These are phyloP conservation scores for Biston betularia DNA, from an alignment of 2,888 invertebrate species.

Conservation along the genomic window DNA sequence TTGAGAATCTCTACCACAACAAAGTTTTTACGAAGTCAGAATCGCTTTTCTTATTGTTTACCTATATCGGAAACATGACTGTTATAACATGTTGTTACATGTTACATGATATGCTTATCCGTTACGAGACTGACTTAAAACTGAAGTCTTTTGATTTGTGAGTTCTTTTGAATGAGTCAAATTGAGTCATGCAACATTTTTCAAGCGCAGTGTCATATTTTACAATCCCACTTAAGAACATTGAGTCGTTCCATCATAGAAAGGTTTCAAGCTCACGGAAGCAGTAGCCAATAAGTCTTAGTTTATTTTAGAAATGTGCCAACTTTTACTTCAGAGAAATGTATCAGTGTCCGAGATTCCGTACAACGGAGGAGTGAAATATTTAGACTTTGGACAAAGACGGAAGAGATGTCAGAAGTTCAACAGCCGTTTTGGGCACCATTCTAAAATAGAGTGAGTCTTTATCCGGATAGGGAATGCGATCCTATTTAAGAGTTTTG, in stretches of 20 bases:
- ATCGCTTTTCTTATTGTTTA: too few relatives aligned
- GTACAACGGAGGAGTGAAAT: conserved; percentile 46
- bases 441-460: conserved; percentile 35
- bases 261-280: conserved; percentile 9
- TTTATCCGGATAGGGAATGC: not conserved
- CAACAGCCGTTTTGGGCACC: conserved; percentile 38
- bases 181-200: too few relatives aligned
- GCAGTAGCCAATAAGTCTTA: conserved; percentile 37
- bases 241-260: conserved; percentile 11
- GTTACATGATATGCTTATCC: too few relatives aligned
- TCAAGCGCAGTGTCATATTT: not conserved
- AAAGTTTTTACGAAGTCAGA: too few relatives aligned
- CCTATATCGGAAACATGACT: too few relatives aligned
- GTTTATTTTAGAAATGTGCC: conserved; percentile 46
- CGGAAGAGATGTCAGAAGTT: conserved; percentile 50
- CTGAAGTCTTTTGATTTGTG: too few relatives aligned
- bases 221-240: conserved; percentile 6
- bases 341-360: conserved; percentile 47
- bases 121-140: too few relatives aligned
- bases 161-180: not conserved
- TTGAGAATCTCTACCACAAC: too few relatives aligned
- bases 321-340: conserved; percentile 46
- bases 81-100: too few relatives aligned
- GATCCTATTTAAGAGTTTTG: not conserved
- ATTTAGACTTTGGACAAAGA: conserved; percentile 51